Evolutionary conservation across 2,113 vertebrate species (phyloP).

Genomic region (Falco punctatus): DNA sequence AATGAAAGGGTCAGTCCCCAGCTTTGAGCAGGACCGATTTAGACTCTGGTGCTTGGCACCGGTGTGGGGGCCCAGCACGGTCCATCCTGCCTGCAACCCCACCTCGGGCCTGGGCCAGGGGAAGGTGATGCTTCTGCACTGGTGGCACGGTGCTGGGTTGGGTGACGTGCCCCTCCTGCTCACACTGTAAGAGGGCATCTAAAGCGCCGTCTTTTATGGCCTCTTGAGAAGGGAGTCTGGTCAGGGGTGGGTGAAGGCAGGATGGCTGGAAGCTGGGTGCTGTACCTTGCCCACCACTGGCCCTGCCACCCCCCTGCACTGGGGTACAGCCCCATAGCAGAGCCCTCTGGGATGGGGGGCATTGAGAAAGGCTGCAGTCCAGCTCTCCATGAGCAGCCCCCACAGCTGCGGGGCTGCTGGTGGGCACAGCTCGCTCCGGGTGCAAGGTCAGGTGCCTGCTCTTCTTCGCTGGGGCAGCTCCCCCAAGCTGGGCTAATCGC

Average conservation of each 20-base stretch:
- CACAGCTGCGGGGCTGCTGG: rapidly evolving
- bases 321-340: not conserved
- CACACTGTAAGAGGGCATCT: not conserved
- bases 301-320: not conserved
- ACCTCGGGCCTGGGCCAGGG: not conserved
- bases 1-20: constrained; percentile 70
- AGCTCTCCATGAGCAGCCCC: not conserved
- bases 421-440: rapidly evolving
- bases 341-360: not conserved
- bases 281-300: not conserved
- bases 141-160: rapidly evolving
- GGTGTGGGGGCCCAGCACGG: not conserved
- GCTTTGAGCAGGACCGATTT: constrained; percentile 68
- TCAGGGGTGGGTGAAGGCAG: not conserved
- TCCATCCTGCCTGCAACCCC: not conserved
- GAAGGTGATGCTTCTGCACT: not conserved
- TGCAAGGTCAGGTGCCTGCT: not conserved
- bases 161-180: not conserved
- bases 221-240: not conserved
- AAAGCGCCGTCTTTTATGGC: not conserved
- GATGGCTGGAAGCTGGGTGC: not conserved
- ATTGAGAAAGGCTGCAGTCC: not conserved
- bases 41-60: constrained; percentile 56
- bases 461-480: not conserved
- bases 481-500: rapidly evolving